phyloP scores from a whole-genome alignment of 2,113 vertebrate genomes.

The Echinops telfairi region DNA sequence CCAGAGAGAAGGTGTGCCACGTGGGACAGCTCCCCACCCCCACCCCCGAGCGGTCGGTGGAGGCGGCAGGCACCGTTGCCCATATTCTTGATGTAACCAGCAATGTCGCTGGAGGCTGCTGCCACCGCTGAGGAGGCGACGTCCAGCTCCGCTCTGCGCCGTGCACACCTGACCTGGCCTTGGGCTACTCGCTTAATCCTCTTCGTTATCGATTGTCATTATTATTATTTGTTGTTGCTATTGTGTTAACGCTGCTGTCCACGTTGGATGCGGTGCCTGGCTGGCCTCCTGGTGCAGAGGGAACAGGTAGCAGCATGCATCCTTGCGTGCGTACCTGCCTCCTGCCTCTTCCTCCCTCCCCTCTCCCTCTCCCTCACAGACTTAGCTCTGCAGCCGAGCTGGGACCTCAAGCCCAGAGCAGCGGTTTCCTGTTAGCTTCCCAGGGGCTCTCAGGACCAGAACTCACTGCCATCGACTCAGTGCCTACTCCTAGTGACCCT shows the following conservation, averaged over 20 bases:
- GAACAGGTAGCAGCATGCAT: not conserved
- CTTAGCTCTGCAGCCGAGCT: not conserved
- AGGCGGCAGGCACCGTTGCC: too few relatives aligned
- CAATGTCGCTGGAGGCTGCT: not conserved
- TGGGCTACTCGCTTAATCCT: not conserved
- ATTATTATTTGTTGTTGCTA: not conserved
- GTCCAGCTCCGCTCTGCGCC: not conserved
- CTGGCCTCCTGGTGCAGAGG: not conserved
- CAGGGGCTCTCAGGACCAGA: not conserved
- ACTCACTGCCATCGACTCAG: too few relatives aligned
- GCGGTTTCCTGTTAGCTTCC: not conserved
- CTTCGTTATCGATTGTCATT: slow-evolving; percentile 1
- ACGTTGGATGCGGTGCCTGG: not conserved
- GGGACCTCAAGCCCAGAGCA: not conserved
- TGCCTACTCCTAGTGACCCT: too few relatives aligned
- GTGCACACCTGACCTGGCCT: not conserved
- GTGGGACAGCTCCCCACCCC: too few relatives aligned
- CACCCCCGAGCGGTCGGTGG: not conserved
- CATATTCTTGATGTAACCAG: not conserved
- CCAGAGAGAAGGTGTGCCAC: not conserved
- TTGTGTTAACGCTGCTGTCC: not conserved
- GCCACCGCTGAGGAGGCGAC: not conserved
- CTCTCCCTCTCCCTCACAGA: not conserved
- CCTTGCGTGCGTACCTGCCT: not conserved
- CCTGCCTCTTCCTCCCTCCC: not conserved